phyloP scores from a whole-genome alignment of 2,113 vertebrate genomes.

The Myotis yumanensis region DNA sequence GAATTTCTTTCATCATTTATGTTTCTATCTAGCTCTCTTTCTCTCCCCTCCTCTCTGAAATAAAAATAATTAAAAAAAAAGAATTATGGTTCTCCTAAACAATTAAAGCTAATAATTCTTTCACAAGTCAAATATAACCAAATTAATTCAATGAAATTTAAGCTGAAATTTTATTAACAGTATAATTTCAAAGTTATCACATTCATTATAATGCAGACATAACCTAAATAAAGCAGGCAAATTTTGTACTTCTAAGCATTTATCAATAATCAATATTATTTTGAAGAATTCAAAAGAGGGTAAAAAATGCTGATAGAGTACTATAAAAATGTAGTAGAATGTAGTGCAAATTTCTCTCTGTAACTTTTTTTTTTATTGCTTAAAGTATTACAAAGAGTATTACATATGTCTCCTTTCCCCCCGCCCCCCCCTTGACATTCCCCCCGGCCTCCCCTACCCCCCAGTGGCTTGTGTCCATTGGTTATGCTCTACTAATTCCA shows the following conservation, averaged over 20 bases:
- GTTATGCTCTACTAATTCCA: not conserved
- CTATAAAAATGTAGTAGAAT: not conserved
- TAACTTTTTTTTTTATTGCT: not conserved
- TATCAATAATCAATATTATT: slow-evolving; percentile 15
- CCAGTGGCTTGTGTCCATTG: too few species aligned
- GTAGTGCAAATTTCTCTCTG: not conserved
- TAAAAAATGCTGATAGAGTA: not conserved
- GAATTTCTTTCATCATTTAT: too few species aligned
- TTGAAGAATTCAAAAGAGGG: slow-evolving; percentile 1
- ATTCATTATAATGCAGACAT: not conserved
- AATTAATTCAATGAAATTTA: slow-evolving; percentile 14
- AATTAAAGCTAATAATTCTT: not conserved
- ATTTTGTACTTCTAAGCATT: not conserved
- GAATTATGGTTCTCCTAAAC: not conserved
- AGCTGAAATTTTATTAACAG: not conserved
- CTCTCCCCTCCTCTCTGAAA: too few species aligned
- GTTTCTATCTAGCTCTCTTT: too few species aligned
- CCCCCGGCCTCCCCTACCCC: too few species aligned
- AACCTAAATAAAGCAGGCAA: not conserved
- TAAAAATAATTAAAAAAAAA: not conserved
- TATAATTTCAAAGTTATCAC: slow-evolving; percentile 3
- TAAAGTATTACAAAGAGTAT: too few species aligned
- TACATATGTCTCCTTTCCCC: too few species aligned
- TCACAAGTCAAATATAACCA: slow-evolving; percentile 4
- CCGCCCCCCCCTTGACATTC: too few species aligned